These are phyloP conservation scores for Colistium nudipinnis DNA, from an alignment of 2,113 vertebrate genomes.

Conservation along the genomic window DNA sequence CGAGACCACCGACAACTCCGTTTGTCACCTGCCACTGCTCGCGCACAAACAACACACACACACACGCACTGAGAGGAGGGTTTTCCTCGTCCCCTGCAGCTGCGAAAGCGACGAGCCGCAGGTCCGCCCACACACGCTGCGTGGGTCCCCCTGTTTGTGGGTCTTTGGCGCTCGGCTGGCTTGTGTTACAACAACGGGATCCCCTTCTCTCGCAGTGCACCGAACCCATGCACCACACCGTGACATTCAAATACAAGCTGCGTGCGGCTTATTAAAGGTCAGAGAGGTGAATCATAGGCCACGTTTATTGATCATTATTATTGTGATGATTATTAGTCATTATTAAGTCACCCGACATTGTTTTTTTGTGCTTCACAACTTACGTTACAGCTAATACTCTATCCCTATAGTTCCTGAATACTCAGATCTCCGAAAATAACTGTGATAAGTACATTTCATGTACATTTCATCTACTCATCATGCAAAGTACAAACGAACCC, in stretches of 20 bases:
- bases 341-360: no score
- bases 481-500: no score
- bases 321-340: no score
- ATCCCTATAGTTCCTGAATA: no score
- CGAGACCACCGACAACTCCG: constrained; percentile 44
- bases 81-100: constrained; percentile 41
- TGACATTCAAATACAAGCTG: constrained; percentile 45
- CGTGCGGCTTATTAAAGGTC: constrained; percentile 14
- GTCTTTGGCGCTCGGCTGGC: constrained; percentile 12
- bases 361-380: no score
- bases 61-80: constrained; percentile 26
- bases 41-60: constrained; percentile 2
- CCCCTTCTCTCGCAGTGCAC: constrained; percentile 19
- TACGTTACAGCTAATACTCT: no score
- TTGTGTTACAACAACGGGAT: constrained; percentile 28
- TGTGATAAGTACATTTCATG: no score
- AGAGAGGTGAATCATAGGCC: background rate
- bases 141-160: constrained; percentile 31
- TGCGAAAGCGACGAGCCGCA: constrained; percentile 30
- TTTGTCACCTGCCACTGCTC: constrained; percentile 2
- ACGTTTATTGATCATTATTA: no score
- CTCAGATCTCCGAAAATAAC: no score
- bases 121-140: constrained; percentile 34
- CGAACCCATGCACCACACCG: background rate
- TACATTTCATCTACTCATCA: no score